A percentile compares a stretch with the other conserved stretches of the same genome.
phyloP scores from a whole-genome alignment of 2,888 invertebrate genomes.

The Drosophila setosimentum region DNA sequence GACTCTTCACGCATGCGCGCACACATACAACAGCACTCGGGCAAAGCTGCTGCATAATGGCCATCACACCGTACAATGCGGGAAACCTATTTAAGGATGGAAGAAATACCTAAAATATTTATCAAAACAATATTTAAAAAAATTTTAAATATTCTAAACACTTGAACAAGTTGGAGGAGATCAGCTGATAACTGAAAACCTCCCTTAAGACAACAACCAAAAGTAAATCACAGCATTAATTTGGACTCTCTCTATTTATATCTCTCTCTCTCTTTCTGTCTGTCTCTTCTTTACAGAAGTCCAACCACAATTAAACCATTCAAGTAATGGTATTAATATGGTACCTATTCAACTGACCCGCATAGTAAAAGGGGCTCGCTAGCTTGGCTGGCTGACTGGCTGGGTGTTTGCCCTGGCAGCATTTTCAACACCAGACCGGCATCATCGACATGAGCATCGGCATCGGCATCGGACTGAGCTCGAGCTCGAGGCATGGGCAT shows the following conservation, averaged over 20 bases:
- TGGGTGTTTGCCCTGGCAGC: slow-evolving; percentile 77
- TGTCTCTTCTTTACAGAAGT: too few relatives aligned
- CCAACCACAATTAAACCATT: neutral
- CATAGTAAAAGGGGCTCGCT: slow-evolving; percentile 57
- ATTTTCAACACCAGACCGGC: slow-evolving; percentile 74
- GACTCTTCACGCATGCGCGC: slow-evolving; percentile 83
- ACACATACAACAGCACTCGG: slow-evolving; percentile 44
- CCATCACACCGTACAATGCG: slow-evolving; percentile 31
- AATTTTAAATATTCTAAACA: neutral
- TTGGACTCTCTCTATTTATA: neutral
- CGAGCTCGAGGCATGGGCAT: slow-evolving; percentile 43
- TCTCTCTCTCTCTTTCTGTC: too few relatives aligned
- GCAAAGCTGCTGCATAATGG: slow-evolving; percentile 45
- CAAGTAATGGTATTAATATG: neutral
- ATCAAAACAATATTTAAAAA: neutral
- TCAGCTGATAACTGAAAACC: neutral
- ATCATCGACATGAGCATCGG: slow-evolving; percentile 5
- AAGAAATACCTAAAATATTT: neutral
- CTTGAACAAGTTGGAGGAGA: neutral
- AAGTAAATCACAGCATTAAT: neutral
- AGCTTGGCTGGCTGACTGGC: slow-evolving; percentile 35
- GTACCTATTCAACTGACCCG: slow-evolving; percentile 3
- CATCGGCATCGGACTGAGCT: slow-evolving; percentile 4
- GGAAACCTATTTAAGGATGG: slow-evolving; percentile 7
- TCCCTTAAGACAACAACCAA: neutral